Conservation (phyloP, 1,140 invertebrate genomes). For the Neomicropteryx cornuta region DNA sequence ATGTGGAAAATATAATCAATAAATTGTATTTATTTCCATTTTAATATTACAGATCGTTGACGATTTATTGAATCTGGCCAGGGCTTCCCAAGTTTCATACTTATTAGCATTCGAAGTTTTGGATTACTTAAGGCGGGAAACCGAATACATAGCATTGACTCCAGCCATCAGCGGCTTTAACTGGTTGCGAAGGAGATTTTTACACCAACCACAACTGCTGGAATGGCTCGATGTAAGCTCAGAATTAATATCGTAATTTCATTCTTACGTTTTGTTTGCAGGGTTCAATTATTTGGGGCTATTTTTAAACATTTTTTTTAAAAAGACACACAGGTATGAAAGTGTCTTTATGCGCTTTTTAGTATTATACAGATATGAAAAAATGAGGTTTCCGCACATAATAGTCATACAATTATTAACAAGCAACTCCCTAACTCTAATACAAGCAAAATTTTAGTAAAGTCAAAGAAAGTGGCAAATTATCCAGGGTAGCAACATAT, state of each 20-base stretch:
- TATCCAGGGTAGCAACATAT: too few species aligned
- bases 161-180: constrained; percentile 45
- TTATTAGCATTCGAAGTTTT: constrained; percentile 42
- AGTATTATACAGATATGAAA: too few species aligned
- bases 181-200: constrained; percentile 34
- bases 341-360: too few species aligned
- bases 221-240: constrained; percentile 23
- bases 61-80: constrained; percentile 56
- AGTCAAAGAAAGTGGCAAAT: too few species aligned
- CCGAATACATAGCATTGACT: constrained; percentile 53
- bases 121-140: constrained; percentile 47
- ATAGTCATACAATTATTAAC: too few species aligned
- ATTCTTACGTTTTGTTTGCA: neutral
- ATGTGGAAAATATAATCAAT: too few species aligned
- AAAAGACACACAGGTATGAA: too few species aligned
- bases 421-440: too few species aligned
- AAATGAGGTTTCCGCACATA: too few species aligned
- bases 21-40: too few species aligned
- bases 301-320: too few species aligned
- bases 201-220: constrained; percentile 20
- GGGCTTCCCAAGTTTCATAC: constrained; percentile 32
- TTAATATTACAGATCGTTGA: constrained; percentile 57
- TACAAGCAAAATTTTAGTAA: too few species aligned
- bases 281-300: neutral
- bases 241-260: neutral